Evolutionary conservation across 2,113 vertebrate species (phyloP).

Genomic region (Nettapus auritus): DNA sequence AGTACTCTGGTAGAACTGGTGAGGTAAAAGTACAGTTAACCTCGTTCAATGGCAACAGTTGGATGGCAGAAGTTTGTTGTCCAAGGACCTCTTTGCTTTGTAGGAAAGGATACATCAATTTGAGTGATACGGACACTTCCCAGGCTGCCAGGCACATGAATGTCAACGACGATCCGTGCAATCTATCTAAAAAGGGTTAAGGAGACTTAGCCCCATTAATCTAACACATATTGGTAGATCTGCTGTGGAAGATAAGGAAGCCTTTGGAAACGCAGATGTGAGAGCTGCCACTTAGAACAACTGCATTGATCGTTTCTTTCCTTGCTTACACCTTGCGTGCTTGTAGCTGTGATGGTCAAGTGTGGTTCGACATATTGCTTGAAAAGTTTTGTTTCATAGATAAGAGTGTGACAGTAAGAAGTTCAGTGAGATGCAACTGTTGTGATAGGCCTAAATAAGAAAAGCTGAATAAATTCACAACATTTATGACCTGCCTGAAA

Average conservation of each 20-base stretch:
- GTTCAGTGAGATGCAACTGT: background rate
- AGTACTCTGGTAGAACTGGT: background rate
- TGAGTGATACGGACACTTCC: background rate
- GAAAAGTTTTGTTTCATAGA: background rate
- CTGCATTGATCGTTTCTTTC: background rate
- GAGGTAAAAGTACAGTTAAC: background rate
- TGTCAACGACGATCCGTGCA: background rate
- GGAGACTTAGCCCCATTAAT: background rate
- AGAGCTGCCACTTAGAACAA: background rate
- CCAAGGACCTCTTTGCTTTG: background rate
- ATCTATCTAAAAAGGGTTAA: background rate
- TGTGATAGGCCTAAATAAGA: background rate
- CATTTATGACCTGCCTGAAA: background rate
- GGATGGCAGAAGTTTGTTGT: background rate
- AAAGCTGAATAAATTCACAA: background rate
- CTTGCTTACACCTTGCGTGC: background rate
- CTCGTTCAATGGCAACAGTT: background rate
- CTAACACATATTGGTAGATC: background rate
- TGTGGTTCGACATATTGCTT: background rate
- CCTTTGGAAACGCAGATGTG: background rate
- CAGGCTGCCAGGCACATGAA: background rate
- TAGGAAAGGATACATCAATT: background rate
- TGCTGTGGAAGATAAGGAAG: background rate
- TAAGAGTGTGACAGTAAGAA: background rate
- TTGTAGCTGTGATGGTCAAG: background rate